Conservation (phyloP, 2,113 vertebrate genomes). For the Colinus virginianus region DNA sequence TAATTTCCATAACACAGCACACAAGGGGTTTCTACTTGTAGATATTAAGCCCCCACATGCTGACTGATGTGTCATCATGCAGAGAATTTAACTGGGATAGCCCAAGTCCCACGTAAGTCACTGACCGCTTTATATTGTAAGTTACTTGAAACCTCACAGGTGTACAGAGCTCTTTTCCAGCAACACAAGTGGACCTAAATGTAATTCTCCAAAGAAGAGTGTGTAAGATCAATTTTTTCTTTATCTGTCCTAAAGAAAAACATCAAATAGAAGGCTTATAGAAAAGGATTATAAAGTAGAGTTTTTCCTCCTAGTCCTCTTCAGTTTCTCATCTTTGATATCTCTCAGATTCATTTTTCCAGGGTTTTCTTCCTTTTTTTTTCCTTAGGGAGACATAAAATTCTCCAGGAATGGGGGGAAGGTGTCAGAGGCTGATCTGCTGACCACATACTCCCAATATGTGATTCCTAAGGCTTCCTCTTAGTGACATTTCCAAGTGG, state of each 20-base stretch:
- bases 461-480: constrained; percentile 2
- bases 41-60: neutral
- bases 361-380: neutral
- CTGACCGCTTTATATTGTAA: neutral
- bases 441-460: constrained; percentile 2
- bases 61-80: neutral
- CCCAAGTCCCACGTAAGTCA: neutral
- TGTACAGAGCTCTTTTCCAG: neutral
- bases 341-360: neutral
- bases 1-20: constrained; percentile 29
- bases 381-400: neutral
- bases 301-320: neutral
- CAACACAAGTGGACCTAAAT: neutral
- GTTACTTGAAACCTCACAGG: constrained; percentile 28
- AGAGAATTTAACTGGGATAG: neutral
- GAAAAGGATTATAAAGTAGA: neutral
- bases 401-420: neutral
- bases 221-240: neutral
- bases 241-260: neutral
- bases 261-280: neutral
- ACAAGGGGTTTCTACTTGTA: constrained; percentile 3
- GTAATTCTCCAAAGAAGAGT: neutral
- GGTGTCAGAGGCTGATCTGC: neutral
- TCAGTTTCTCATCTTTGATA: neutral
- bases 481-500: constrained; percentile 28